phyloP scores from a whole-genome alignment of 30 jellyfish, hydroid and myxozoan genomes.

The Hydractinia symbiolongicarpus region DNA sequence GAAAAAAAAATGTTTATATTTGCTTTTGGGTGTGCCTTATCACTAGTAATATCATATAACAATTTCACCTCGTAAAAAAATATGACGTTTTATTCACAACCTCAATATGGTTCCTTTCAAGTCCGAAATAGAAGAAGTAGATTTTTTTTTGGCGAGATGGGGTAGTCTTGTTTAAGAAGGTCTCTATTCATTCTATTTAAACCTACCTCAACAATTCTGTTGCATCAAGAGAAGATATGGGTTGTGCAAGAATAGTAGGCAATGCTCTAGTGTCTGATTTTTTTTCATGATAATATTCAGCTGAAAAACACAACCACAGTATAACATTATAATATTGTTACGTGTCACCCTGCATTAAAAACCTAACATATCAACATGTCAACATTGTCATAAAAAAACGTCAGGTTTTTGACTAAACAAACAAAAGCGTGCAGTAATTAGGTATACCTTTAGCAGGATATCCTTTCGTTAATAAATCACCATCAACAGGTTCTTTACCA shows the following conservation, averaged over 20 bases:
- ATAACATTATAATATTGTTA: background rate
- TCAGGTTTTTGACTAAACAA: background rate
- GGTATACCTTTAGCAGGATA: constrained; percentile 78
- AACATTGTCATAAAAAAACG: background rate
- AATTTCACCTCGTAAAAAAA: too few species aligned
- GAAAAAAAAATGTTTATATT: too few species aligned
- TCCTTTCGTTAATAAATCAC: constrained; percentile 64
- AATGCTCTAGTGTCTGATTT: constrained; percentile 29
- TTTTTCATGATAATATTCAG: background rate
- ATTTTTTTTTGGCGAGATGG: too few species aligned
- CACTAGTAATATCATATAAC: too few species aligned
- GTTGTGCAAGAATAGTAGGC: constrained; percentile 72
- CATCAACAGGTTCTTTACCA: constrained; percentile 38
- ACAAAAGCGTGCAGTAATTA: background rate
- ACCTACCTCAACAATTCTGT: constrained; percentile 50
- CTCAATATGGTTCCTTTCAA: too few species aligned
- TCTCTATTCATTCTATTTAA: too few species aligned
- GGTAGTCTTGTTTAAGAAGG: too few species aligned
- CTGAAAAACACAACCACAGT: background rate
- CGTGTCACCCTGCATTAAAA: background rate
- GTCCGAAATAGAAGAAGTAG: too few species aligned
- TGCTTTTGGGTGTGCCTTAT: too few species aligned
- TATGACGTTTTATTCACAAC: too few species aligned
- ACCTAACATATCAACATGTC: background rate
- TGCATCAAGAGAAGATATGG: constrained; percentile 78